Conservation (phyloP, 2,888 invertebrate species). For the Ornithoptera alexandrae region DNA sequence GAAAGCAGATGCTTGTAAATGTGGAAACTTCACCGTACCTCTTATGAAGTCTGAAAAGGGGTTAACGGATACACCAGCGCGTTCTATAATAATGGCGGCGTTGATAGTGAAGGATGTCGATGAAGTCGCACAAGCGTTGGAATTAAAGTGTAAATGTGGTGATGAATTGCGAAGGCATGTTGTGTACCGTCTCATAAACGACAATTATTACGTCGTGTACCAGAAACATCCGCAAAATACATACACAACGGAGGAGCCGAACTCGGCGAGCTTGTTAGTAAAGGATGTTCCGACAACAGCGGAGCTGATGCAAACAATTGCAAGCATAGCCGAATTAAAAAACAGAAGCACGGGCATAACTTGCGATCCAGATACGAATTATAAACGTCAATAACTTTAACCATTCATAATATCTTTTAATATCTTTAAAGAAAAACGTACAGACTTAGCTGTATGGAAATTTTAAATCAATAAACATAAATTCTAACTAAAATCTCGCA, state of each 20-base stretch:
- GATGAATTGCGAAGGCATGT: conserved; percentile 6
- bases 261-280: conserved; percentile 19
- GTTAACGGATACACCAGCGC: conserved; percentile 13
- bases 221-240: conserved; percentile 18
- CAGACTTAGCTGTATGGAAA: too few species aligned
- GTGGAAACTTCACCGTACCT: background rate
- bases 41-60: conserved; percentile 12
- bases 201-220: conserved; percentile 20
- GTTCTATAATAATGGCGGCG: conserved; percentile 10
- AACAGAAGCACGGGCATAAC: conserved; percentile 20
- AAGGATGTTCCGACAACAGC: conserved; percentile 4
- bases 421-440: too few species aligned
- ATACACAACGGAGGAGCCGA: conserved; percentile 12
- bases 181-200: conserved; percentile 14
- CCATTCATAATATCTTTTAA: too few species aligned
- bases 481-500: too few species aligned
- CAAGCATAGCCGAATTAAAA: conserved; percentile 20
- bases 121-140: conserved; percentile 20
- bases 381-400: background rate
- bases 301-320: conserved; percentile 11
- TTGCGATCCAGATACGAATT: conserved; percentile 16
- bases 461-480: too few species aligned
- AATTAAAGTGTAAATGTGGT: conserved; percentile 17
- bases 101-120: conserved; percentile 16
- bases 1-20: background rate